A percentile compares a stretch with the other conserved stretches of the same genome.
Evolutionary conservation across 2,113 vertebrate species (phyloP).

Genomic region (Asarcornis scutulata): DNA sequence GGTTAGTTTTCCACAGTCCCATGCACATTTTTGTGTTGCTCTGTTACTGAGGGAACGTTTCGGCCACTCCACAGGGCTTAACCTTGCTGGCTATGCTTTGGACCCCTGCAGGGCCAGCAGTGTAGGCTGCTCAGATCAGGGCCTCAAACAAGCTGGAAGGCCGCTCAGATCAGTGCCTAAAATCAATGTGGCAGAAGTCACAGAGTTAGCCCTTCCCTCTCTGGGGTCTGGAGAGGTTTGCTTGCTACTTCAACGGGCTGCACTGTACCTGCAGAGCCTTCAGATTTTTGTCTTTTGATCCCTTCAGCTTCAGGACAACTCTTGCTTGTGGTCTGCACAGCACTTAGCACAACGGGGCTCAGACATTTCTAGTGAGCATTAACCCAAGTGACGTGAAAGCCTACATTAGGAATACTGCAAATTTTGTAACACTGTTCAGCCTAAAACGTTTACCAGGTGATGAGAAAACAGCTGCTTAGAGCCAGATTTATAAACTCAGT

Average conservation of each 20-base stretch:
- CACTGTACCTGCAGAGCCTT: background rate
- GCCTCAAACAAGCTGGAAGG: background rate
- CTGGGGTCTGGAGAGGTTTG: background rate
- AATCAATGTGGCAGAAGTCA: background rate
- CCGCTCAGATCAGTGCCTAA: background rate
- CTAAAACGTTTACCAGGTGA: background rate
- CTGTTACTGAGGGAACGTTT: background rate
- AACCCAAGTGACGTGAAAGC: background rate
- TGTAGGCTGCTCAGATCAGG: background rate
- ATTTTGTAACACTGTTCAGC: background rate
- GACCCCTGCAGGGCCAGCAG: background rate
- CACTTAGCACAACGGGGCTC: background rate
- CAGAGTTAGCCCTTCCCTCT: accelerated
- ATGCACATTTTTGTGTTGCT: background rate
- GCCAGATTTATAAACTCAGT: background rate
- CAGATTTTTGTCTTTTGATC: background rate
- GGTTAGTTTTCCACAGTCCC: background rate
- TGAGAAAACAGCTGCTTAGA: background rate
- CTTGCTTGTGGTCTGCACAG: accelerated
- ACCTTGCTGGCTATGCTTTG: background rate
- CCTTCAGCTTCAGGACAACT: background rate
- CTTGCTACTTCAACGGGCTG: background rate
- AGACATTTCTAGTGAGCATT: background rate
- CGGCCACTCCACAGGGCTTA: background rate
- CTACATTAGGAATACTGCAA: background rate